Evolutionary conservation across 35 echinoderm and acorn worm genomes (phyloP).

Genomic region (Holothuria glaberrima): DNA sequence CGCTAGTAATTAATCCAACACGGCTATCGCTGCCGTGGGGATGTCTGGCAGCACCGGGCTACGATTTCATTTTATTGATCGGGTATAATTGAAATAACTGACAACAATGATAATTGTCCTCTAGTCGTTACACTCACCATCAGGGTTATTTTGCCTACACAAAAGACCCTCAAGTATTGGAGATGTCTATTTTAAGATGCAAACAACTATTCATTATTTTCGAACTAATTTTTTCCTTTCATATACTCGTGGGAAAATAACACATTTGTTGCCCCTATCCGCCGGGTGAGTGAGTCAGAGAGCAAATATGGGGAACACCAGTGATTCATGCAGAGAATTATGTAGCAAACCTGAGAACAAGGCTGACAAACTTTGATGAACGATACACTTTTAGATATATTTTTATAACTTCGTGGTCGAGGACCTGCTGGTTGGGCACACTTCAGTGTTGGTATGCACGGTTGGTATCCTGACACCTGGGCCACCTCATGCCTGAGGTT

Average conservation of each 20-base stretch:
- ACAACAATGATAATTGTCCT: slow-evolving; percentile 41
- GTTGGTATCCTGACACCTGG: not conserved
- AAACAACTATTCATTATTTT: not conserved
- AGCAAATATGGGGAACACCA: slow-evolving; percentile 30
- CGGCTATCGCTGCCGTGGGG: not conserved
- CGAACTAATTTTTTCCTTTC: slow-evolving; percentile 8
- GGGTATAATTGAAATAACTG: slow-evolving; percentile 4
- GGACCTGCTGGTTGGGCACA: slow-evolving; percentile 14
- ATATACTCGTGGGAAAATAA: slow-evolving; percentile 37
- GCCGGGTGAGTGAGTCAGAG: slow-evolving; percentile 4
- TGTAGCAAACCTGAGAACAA: too few species aligned
- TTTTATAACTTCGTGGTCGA: not conserved
- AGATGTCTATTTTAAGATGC: not conserved
- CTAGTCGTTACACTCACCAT: too few species aligned
- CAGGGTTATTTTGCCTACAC: not conserved
- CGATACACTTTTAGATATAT: too few species aligned
- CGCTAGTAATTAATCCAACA: too few species aligned
- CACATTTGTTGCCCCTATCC: not conserved
- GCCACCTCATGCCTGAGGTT: not conserved
- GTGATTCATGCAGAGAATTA: not conserved
- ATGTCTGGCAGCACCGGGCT: slow-evolving; percentile 15
- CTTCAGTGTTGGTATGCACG: not conserved
- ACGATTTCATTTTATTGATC: too few species aligned
- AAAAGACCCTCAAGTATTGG: slow-evolving; percentile 33
- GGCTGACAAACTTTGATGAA: too few species aligned